phyloP scores from a whole-genome alignment of 2,113 vertebrate species.

The Gnathonemus echidnorhynchus region DNA sequence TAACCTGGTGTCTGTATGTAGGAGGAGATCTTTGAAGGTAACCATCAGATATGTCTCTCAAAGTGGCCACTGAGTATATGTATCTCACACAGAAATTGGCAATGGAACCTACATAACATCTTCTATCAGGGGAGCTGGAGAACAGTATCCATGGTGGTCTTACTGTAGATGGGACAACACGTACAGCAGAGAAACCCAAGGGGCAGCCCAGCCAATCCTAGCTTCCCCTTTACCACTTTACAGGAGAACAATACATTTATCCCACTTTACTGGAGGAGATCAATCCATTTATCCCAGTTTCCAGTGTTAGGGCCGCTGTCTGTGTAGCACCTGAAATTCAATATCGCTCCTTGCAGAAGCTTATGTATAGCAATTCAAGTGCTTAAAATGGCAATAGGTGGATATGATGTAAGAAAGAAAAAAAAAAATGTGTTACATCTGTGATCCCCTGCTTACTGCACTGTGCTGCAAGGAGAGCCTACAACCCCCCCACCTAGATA shows the following conservation, averaged over 20 bases:
- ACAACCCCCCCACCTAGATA: neutral
- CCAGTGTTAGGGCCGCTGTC: neutral
- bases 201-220: neutral
- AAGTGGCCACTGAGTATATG: neutral
- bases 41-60: neutral
- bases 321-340: neutral
- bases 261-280: neutral
- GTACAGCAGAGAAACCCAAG: neutral
- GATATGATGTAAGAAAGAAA: neutral
- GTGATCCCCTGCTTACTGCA: neutral
- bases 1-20: neutral
- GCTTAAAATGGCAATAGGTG: neutral
- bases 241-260: neutral
- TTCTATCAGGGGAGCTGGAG: neutral
- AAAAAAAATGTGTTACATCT: neutral
- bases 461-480: neutral
- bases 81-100: neutral
- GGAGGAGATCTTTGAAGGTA: neutral
- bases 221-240: neutral
- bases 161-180: neutral
- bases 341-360: neutral
- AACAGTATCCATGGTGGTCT: neutral
- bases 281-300: neutral
- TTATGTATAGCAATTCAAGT: neutral
- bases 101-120: neutral